A percentile compares a stretch with the other conserved stretches of the same genome.
Conservation (phyloP, 2,113 vertebrate species). For the Orthonyx spaldingii region DNA sequence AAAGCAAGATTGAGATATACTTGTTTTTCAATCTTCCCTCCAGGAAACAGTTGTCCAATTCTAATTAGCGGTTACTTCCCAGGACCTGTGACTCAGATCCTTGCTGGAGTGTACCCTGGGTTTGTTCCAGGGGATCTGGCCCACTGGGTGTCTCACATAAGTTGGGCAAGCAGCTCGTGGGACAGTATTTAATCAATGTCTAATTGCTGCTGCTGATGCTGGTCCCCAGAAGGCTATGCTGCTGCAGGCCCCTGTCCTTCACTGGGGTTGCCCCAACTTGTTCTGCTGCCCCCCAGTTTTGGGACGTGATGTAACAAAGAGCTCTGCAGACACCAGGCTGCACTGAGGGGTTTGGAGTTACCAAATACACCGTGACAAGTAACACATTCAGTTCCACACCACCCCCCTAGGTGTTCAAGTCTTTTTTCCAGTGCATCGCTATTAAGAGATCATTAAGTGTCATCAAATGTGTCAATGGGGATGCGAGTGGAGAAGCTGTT, state of each 20-base stretch:
- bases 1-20: background rate
- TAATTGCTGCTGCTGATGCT: background rate
- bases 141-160: background rate
- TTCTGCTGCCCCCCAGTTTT: background rate
- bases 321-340: background rate
- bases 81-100: background rate
- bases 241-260: background rate
- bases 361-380: fast-evolving
- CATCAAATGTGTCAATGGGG: background rate
- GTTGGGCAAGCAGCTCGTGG: background rate
- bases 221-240: background rate
- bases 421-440: background rate
- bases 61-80: background rate
- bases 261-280: fast-evolving
- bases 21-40: background rate
- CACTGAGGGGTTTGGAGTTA: background rate
- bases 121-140: background rate
- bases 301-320: background rate
- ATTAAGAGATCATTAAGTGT: background rate
- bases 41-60: background rate
- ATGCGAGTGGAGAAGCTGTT: background rate
- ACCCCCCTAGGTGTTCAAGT: background rate
- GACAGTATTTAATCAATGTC: background rate
- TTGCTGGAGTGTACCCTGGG: fast-evolving
- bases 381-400: background rate